Conservation (phyloP, 1,140 invertebrate genomes). For the Leptonema lineaticorne region DNA sequence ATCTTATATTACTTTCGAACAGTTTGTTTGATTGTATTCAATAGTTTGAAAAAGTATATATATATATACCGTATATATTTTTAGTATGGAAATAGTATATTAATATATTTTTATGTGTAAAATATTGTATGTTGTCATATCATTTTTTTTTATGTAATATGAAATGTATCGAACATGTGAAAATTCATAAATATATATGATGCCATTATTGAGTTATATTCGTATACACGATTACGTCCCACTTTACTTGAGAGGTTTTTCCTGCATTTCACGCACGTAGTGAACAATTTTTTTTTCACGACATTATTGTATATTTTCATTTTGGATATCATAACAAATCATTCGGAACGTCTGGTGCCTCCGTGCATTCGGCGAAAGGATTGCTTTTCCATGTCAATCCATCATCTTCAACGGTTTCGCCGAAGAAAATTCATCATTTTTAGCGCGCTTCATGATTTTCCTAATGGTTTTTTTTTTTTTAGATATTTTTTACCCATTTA, state of each 20-base stretch:
- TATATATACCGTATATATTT: too few species aligned
- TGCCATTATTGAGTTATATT: not conserved
- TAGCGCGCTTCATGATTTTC: conserved; percentile 17
- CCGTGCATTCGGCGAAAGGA: not conserved
- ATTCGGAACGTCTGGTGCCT: not conserved
- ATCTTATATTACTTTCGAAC: not conserved
- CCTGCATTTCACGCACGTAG: not conserved
- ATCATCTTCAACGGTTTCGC: conserved; percentile 8
- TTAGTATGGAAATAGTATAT: not conserved
- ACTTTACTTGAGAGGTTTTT: not conserved
- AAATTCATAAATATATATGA: too few species aligned
- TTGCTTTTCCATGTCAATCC: conserved; percentile 14
- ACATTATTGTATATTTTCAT: not conserved
- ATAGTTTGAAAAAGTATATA: too few species aligned
- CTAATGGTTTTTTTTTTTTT: conserved; percentile 11
- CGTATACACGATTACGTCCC: not conserved
- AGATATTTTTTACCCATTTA: conserved; percentile 11
- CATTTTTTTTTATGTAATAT: not conserved
- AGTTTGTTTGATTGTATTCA: not conserved
- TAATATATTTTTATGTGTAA: too few species aligned
- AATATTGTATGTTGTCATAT: not conserved
- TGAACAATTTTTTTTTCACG: not conserved
- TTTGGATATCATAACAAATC: conserved; percentile 8
- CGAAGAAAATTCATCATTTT: conserved; percentile 3
- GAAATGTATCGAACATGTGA: not conserved